Base-by-base conservation (phyloP, 37 sponge, comb jelly and placozoan genomes). In the Diacarnus erythraeanus region DNA sequence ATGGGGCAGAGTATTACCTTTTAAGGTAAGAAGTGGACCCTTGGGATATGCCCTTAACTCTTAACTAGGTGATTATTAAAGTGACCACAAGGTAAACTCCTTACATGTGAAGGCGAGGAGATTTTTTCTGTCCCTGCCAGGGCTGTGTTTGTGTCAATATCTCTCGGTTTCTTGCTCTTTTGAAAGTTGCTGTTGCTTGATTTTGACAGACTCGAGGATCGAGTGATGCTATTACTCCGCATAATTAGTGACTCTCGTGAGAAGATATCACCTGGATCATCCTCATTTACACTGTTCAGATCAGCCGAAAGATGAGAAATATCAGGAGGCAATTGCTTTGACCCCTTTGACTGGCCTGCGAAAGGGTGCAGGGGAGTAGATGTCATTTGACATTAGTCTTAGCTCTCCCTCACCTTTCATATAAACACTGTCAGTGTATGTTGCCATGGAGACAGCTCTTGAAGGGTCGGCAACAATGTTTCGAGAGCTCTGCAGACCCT, bases 391-490 rank as follows among this genome's bases (percentile, higher is more conserved):
- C 51, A 15, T 47, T 47, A 6, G 12, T 25, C 6, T 3, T 60
- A 5, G 22, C 9, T 60, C 12, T 68, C 8, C 21, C 71, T 40
- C 8, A 71, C 71, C 42, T 71, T 71, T 71, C 3, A 33, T 71
- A 71, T 41, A 22, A 22, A 29, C 21, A 12, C 35, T 5, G 17
- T 54, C 41, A 27, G 57, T 23, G 43, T 80, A 80, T 3, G 72
- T 80, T 37, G 72, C 40, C 60, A 39, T 72, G 64, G 74, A 64
- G 34, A 87, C 64, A 21, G 57, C 42, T 39, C 72, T 58, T 22
- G 82, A 76, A 34, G 81, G 81, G 47, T 89, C 85, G 4, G 30
- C 39, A 0, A 92, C 69, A 47, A 92, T 38, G 54, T 92, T 83
- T n/a, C 54, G 43, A 38, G 75, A 77, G 59, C 63, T 38, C 8